Evolutionary conservation across 1,140 invertebrate genomes (phyloP).

Genomic region (Phocides pigmalion): DNA sequence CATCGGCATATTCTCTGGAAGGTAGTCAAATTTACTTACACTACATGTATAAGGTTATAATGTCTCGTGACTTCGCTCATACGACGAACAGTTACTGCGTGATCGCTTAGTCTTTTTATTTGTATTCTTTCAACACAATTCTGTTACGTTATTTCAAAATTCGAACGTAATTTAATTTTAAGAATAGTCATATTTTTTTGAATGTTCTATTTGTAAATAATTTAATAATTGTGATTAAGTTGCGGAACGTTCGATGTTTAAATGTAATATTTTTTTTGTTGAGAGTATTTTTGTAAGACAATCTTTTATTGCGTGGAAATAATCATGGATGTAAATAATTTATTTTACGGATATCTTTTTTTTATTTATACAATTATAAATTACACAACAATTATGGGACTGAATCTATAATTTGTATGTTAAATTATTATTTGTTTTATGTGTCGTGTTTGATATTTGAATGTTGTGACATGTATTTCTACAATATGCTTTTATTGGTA

Average conservation of each 20-base stretch:
- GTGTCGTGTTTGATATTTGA: conserved; percentile 24
- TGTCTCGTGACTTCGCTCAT: neutral
- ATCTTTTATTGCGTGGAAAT: conserved; percentile 25
- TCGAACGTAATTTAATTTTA: conserved; percentile 17
- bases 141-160: conserved; percentile 15
- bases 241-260: conserved; percentile 14
- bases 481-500: conserved; percentile 13
- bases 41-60: conserved; percentile 12
- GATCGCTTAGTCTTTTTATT: conserved; percentile 12
- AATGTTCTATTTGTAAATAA: conserved; percentile 49
- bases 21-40: conserved; percentile 74
- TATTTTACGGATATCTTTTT: conserved; percentile 50
- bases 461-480: conserved; percentile 28
- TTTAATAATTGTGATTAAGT: neutral
- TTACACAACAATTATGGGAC: conserved; percentile 51
- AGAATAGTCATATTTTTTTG: conserved; percentile 33
- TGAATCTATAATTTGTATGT: conserved; percentile 61
- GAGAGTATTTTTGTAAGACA: conserved; percentile 30
- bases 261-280: conserved; percentile 29
- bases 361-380: conserved; percentile 44
- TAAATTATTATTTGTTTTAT: conserved; percentile 48
- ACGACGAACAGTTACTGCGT: conserved; percentile 4
- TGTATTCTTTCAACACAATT: neutral
- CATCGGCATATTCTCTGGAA: conserved; percentile 89
- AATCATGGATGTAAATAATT: conserved; percentile 47